Evolutionary conservation across 2,113 vertebrate genomes (phyloP).

Genomic region (Panthera uncia): DNA sequence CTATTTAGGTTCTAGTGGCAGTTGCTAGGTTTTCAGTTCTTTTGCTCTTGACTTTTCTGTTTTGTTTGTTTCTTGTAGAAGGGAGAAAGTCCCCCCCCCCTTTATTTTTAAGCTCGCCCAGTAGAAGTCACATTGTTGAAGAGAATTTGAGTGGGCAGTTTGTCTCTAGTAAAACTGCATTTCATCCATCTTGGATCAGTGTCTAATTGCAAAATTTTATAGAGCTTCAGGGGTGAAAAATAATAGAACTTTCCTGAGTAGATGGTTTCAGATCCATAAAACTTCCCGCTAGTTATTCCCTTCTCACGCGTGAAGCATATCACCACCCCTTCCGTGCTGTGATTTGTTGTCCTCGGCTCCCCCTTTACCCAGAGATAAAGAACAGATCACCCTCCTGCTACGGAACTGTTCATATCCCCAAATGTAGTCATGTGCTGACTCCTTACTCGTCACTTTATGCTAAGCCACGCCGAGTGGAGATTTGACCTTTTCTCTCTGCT

Average conservation of each 20-base stretch:
- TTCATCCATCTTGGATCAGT: neutral
- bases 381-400: neutral
- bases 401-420: neutral
- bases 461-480: neutral
- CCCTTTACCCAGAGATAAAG: neutral
- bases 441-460: neutral
- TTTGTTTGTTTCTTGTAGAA: neutral
- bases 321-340: too few species aligned
- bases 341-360: neutral
- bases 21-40: neutral
- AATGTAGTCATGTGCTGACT: neutral
- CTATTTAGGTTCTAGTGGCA: neutral
- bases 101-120: neutral
- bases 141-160: neutral
- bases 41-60: neutral
- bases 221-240: neutral
- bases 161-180: neutral
- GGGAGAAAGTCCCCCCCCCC: neutral
- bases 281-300: neutral
- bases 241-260: neutral
- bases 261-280: neutral
- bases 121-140: neutral
- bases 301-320: rapidly evolving
- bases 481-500: neutral
- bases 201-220: neutral